Conservation (phyloP, 2,113 vertebrate species). For the Erinaceus europaeus region DNA sequence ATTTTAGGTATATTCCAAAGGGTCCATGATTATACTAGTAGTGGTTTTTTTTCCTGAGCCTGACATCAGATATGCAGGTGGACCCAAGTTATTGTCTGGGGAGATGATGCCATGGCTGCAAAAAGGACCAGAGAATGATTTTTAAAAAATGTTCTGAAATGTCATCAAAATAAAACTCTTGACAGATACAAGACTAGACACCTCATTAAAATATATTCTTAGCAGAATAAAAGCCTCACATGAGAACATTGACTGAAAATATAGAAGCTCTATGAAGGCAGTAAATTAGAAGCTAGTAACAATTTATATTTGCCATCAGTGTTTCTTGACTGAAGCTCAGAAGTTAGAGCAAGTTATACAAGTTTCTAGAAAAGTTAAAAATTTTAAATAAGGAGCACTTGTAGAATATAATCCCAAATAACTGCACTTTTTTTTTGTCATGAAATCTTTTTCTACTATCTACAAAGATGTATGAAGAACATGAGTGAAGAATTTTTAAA, state of each 20-base stretch:
- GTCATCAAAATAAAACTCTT: slow-evolving; percentile 58
- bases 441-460: not conserved
- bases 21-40: no score
- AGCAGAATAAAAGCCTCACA: slow-evolving; percentile 30
- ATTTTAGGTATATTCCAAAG: no score
- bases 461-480: not conserved
- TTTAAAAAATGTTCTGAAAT: slow-evolving; percentile 46
- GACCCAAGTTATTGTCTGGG: no score
- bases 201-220: slow-evolving; percentile 55
- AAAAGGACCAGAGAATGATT: slow-evolving; percentile 39
- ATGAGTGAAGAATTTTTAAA: not conserved
- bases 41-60: no score
- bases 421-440: not conserved
- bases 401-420: not conserved
- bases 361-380: not conserved
- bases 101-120: no score
- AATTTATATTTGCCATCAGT: slow-evolving; percentile 19
- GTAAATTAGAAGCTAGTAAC: slow-evolving; percentile 8
- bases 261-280: not conserved
- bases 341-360: slow-evolving; percentile 13
- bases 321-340: slow-evolving; percentile 28
- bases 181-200: slow-evolving; percentile 32
- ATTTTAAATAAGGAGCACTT: not conserved
- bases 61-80: no score
- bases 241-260: slow-evolving; percentile 23